Base-by-base conservation (phyloP, 2,888 invertebrate genomes). In the Caenorhabditis zanzibari region DNA sequence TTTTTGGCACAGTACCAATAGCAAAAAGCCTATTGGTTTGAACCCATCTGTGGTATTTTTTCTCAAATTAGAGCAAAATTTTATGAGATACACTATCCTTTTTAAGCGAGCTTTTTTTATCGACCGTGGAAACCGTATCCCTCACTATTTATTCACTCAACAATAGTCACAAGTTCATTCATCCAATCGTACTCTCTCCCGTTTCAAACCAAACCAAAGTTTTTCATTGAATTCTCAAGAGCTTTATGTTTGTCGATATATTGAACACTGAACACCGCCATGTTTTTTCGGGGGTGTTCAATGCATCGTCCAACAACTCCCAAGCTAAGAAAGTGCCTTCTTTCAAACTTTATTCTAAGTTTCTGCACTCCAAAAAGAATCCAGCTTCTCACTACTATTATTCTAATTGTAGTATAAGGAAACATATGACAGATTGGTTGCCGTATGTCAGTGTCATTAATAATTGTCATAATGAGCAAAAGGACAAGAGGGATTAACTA, bases 391-490 rank as follows among this genome's bases (percentile, higher is more conserved):
- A 10, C 3, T 52, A 28, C n/a, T 38, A 41, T 68, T 66, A 66
- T 64, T 47, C 22, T 64, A 52, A 52, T 66, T 28, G 52, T 64
- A 28, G 32, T n/a, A 66, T n/a, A 54, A 10, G 54, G 41, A 41
- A 68, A 52, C 24, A 68, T 68, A 38, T 69, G 38, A 41, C 64
- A 71, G 71, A 68, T 76, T 76, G 76, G n/a, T 52, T 1, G 54
- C 68, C 71, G 44, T 71, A 61, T 61, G 59, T 54, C 63, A 54
- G 63, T 64, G 79, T 47, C 71, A 79, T 79, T 32, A 79, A 72
- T 79, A 64, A 79, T 79, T 79, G 79, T 71, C 79, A 79, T 71
- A 72, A 71, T 41, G 69, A 61, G 63, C 52, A 68, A 49, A 52
- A 77, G 35, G 71, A 56, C 59, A 71, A 63, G 49, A 24, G 47